Percentiles rank a stretch among this genome's conserved stretches.
Evolutionary conservation across 2,888 invertebrate species (phyloP).

Genomic region (Temnothorax ravouxi): DNA sequence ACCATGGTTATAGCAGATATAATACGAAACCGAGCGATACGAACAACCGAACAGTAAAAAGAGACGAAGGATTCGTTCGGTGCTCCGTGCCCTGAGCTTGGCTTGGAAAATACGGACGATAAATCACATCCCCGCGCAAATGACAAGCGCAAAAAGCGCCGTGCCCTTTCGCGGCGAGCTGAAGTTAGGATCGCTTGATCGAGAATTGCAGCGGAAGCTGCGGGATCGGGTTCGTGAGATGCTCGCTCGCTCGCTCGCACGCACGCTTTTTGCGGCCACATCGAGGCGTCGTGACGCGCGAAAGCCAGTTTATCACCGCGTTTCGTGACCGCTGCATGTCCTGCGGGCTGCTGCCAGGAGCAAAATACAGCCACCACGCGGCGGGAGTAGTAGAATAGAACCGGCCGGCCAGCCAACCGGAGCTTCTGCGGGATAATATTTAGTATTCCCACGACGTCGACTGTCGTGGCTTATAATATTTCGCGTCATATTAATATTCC

Average conservation of each 20-base stretch:
- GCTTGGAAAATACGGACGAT: slow-evolving; percentile 48
- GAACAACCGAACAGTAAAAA: slow-evolving; percentile 25
- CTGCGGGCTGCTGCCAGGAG: slow-evolving; percentile 66
- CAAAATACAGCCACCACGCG: slow-evolving; percentile 67
- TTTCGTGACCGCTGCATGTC: slow-evolving; percentile 54
- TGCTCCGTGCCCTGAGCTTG: slow-evolving; percentile 7
- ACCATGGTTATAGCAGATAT: neutral
- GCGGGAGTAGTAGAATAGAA: slow-evolving; percentile 57
- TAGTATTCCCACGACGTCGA: slow-evolving; percentile 84
- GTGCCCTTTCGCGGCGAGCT: slow-evolving; percentile 36
- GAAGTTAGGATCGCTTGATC: slow-evolving; percentile 49
- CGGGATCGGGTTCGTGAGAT: slow-evolving; percentile 24
- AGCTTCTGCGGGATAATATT: slow-evolving; percentile 83
- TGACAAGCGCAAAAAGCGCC: slow-evolving; percentile 46
- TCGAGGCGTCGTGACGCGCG: slow-evolving; percentile 54
- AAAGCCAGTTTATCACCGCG: slow-evolving; percentile 69
- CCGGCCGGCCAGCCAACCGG: slow-evolving; percentile 55
- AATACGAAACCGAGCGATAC: slow-evolving; percentile 31
- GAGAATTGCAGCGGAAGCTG: slow-evolving; percentile 34
- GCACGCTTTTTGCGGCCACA: slow-evolving; percentile 36
- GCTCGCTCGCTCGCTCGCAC: slow-evolving; percentile 3
- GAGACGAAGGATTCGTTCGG: slow-evolving; percentile 35
- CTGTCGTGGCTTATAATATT: slow-evolving; percentile 86
- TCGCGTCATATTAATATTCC: slow-evolving; percentile 86
- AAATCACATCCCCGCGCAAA: slow-evolving; percentile 51